Percentiles rank a stretch among this genome's conserved stretches.
phyloP scores from a whole-genome alignment of 1,140 invertebrate genomes.

The Drosophila kanapiae region DNA sequence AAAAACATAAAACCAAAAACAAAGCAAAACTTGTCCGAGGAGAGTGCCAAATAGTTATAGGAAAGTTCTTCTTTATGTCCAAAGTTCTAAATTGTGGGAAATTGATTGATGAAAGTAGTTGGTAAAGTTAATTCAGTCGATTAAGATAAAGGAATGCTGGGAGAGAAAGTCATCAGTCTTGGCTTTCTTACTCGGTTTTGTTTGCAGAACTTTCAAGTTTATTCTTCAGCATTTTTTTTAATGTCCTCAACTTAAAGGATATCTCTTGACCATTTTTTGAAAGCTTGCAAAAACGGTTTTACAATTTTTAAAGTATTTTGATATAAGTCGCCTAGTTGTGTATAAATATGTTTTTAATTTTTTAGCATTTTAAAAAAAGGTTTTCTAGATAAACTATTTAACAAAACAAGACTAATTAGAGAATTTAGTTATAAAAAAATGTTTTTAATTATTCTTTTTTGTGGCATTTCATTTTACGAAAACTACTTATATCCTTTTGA shows the following conservation, averaged over 20 bases:
- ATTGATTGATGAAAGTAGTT: conserved; percentile 34
- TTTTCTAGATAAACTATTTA: no score
- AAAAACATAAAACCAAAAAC: not conserved
- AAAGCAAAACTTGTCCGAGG: not conserved
- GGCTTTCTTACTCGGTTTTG: not conserved
- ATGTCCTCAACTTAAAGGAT: not conserved
- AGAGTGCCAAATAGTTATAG: conserved; percentile 13
- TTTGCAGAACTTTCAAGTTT: not conserved
- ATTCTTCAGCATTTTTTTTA: not conserved
- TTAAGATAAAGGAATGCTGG: not conserved
- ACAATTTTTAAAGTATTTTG: no score
- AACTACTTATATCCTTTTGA: not conserved
- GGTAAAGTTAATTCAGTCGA: conserved; percentile 22
- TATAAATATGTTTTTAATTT: no score
- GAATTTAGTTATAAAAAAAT: no score
- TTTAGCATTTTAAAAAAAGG: no score
- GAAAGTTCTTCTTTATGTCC: conserved; percentile 16
- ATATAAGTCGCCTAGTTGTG: no score
- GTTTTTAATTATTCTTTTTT: no score
- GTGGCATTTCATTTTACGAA: not conserved
- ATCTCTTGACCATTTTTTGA: not conserved
- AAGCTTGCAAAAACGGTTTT: no score
- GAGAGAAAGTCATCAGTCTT: not conserved
- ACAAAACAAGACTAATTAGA: no score
- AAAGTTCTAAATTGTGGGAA: conserved; percentile 40